phyloP scores from a whole-genome alignment of 2,113 vertebrate species.

The Onychostruthus taczanowskii region DNA sequence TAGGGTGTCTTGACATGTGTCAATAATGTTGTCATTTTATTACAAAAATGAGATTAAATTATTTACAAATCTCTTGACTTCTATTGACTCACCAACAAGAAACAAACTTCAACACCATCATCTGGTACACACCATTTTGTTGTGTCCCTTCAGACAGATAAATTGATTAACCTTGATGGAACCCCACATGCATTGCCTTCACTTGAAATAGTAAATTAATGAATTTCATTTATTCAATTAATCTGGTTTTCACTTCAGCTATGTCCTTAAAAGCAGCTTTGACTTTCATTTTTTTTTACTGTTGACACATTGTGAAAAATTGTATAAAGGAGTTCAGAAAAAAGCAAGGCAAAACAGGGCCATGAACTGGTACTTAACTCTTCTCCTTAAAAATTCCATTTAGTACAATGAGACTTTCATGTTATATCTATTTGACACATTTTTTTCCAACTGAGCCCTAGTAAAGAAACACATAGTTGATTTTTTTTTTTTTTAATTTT shows the following conservation, averaged over 20 bases:
- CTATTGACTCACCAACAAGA: not conserved
- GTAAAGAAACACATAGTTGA: not conserved
- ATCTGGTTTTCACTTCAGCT: not conserved
- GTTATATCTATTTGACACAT: not conserved
- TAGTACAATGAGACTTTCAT: not conserved
- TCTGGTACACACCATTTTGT: not conserved
- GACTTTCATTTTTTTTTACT: not conserved
- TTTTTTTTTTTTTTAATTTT: not conserved
- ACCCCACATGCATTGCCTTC: not conserved
- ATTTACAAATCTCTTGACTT: conserved; percentile 38
- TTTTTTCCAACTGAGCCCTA: not conserved
- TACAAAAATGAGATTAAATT: conserved; percentile 27
- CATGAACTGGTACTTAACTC: not conserved
- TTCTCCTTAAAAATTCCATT: not conserved
- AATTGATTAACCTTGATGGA: conserved; percentile 47
- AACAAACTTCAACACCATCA: not conserved
- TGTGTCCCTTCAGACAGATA: not conserved
- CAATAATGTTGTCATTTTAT: not conserved
- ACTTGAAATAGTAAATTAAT: conserved; percentile 25
- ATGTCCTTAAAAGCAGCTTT: not conserved
- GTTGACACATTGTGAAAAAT: not conserved
- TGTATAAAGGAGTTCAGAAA: not conserved
- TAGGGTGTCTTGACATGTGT: not conserved
- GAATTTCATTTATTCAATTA: conserved; percentile 22
- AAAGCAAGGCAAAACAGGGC: not conserved